phyloP scores from a whole-genome alignment of 2,113 vertebrate species.

The Australoheros scitulus region DNA sequence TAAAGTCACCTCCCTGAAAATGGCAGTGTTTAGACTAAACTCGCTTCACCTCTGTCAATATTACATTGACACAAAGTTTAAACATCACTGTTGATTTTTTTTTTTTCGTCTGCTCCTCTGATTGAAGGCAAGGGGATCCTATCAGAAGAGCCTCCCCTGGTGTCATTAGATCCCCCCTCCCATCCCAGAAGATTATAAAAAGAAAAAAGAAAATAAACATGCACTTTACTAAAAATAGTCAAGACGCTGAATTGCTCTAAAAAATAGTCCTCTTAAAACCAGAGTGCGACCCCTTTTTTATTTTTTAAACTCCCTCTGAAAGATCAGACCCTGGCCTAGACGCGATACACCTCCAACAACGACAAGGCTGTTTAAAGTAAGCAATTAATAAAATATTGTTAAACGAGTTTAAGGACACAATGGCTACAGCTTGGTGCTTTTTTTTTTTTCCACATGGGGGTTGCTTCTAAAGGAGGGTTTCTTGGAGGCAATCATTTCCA shows the following conservation, averaged over 20 bases:
- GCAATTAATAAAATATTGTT: slow-evolving; percentile 64
- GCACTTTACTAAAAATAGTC: slow-evolving; percentile 81
- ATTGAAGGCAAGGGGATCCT: slow-evolving; percentile 79
- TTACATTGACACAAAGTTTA: slow-evolving; percentile 46
- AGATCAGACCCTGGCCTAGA: slow-evolving; percentile 56
- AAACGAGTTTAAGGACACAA: slow-evolving; percentile 78
- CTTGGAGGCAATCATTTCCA: slow-evolving; percentile 33
- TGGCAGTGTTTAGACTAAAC: slow-evolving; percentile 84
- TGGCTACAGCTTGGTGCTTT: slow-evolving; percentile 78
- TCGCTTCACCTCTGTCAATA: slow-evolving; percentile 55
- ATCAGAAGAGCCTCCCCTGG: slow-evolving; percentile 69
- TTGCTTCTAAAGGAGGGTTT: slow-evolving; percentile 36
- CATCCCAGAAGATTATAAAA: slow-evolving; percentile 74
- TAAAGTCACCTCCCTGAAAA: slow-evolving; percentile 74
- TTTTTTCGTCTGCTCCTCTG: slow-evolving; percentile 51
- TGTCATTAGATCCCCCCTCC: slow-evolving; percentile 64
- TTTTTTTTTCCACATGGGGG: slow-evolving; percentile 23
- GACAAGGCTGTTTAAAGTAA: slow-evolving; percentile 68
- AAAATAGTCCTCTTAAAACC: slow-evolving; percentile 77
- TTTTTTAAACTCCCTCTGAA: slow-evolving; percentile 27
- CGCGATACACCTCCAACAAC: slow-evolving; percentile 46
- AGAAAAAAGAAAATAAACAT: slow-evolving; percentile 83
- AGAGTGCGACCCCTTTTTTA: slow-evolving; percentile 42
- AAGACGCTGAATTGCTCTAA: slow-evolving; percentile 73
- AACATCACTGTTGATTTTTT: slow-evolving; percentile 10